Conservation (phyloP, 2,797 vertebrate species). For the Lagocephalus sceleratus region DNA sequence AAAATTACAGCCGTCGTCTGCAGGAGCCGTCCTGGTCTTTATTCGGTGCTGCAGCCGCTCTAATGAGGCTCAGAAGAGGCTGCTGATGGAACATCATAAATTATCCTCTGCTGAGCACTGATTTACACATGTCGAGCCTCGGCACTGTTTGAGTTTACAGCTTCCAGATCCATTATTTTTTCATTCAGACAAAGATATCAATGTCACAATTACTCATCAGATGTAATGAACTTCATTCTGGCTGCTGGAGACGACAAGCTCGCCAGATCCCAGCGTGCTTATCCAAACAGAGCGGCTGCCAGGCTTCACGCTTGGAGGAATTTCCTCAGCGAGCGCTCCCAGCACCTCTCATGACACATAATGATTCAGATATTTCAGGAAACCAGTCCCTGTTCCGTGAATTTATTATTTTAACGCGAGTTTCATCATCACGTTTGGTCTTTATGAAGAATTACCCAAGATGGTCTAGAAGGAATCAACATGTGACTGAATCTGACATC, state of each 20-base stretch:
- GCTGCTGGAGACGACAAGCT: slow-evolving; percentile 15
- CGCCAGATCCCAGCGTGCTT: slow-evolving; percentile 33
- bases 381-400: slow-evolving; percentile 6
- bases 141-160: slow-evolving; percentile 17
- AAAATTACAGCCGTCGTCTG: slow-evolving; percentile 28
- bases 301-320: slow-evolving; percentile 41
- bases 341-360: slow-evolving; percentile 29
- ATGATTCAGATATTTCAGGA: slow-evolving; percentile 50
- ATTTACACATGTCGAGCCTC: slow-evolving; percentile 36
- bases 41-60: slow-evolving; percentile 21
- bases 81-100: slow-evolving; percentile 21
- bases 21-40: slow-evolving; percentile 22
- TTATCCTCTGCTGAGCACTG: slow-evolving; percentile 19
- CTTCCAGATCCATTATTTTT: slow-evolving; percentile 25
- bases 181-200: slow-evolving; percentile 29
- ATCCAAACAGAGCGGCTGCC: slow-evolving; percentile 51
- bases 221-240: slow-evolving; percentile 46
- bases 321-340: slow-evolving; percentile 47
- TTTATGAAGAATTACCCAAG: too few species aligned
- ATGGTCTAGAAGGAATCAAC: too few species aligned
- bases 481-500: neutral
- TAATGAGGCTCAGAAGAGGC: slow-evolving; percentile 46
- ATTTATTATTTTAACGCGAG: too few species aligned
- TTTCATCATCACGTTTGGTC: too few species aligned
- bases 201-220: slow-evolving; percentile 42